These are phyloP conservation scores for cat (Felis catus) DNA, from an alignment of 2,113 vertebrate genomes.

Conservation along the genomic window F.catus_Fca126_mat1.0 CM031429.1:51163001-51163500, in stretches of 20 bases:
- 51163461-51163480: neutral
- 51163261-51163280: no score
- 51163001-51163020: neutral
- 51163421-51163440: neutral
- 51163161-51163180: no score
- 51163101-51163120: neutral
- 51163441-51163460: neutral
- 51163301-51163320: no score
- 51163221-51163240: no score
- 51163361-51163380: neutral
- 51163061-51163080: neutral
- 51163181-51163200: no score
- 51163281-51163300: no score
- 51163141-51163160: no score
- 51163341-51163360: no score
- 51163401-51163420: neutral
- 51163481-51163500: neutral
- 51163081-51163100: neutral
- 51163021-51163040: neutral
- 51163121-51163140: neutral
- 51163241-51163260: no score
- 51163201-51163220: no score
- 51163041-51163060: neutral
- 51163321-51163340: no score
- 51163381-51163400: neutral